Evolutionary conservation across 2,888 invertebrate genomes (phyloP).

Genomic region (Aleiodes testaceus): DNA sequence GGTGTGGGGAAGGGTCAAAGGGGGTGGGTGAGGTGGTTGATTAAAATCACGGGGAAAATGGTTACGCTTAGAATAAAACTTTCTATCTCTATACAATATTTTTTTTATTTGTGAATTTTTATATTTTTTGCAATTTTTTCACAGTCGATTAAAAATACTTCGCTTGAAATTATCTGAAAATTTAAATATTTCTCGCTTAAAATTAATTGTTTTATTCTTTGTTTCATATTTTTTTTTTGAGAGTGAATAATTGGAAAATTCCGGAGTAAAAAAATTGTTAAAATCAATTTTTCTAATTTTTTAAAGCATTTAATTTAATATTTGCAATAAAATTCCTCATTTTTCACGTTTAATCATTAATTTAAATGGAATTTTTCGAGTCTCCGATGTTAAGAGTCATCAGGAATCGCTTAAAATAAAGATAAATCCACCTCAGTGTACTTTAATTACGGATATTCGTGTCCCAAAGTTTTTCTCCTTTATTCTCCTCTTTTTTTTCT

Average conservation of each 20-base stretch:
- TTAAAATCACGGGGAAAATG: constrained; percentile 60
- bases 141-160: constrained; percentile 46
- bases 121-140: constrained; percentile 26
- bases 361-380: no score
- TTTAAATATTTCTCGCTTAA: neutral
- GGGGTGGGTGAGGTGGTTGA: constrained; percentile 55
- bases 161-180: constrained; percentile 43
- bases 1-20: constrained; percentile 45
- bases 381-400: neutral
- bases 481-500: neutral
- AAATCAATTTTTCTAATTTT: constrained; percentile 30
- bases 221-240: neutral
- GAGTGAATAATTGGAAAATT: constrained; percentile 36
- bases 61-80: constrained; percentile 47
- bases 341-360: constrained; percentile 3
- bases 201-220: no score
- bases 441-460: constrained; percentile 41
- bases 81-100: constrained; percentile 20
- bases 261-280: no score
- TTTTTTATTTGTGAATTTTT: constrained; percentile 16
- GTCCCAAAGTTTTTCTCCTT: constrained; percentile 27
- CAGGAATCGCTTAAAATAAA: constrained; percentile 11
- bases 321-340: no score
- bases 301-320: no score
- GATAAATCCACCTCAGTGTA: constrained; percentile 9